phyloP scores from a whole-genome alignment of 92 coral and sea anemone species.

The Porites lobata region DNA sequence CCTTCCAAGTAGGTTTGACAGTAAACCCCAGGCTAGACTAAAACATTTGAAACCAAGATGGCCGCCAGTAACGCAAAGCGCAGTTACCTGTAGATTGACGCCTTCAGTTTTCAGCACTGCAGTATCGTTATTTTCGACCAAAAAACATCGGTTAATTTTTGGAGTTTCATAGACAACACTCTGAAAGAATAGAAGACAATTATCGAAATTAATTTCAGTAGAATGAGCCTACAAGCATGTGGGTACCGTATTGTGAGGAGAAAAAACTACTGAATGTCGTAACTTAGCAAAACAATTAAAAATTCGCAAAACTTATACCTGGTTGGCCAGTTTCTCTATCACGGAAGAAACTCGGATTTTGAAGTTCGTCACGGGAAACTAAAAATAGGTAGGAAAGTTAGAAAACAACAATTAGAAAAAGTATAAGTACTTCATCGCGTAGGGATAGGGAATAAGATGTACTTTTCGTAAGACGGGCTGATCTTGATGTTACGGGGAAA shows the following conservation, averaged over 20 bases:
- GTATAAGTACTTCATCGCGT: too few species aligned
- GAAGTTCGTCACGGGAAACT: constrained; percentile 91
- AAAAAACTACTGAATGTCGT: too few species aligned
- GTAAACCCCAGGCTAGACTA: too few species aligned
- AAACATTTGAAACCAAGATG: too few species aligned
- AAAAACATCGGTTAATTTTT: constrained; percentile 88
- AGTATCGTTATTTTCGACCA: constrained; percentile 78
- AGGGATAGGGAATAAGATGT: too few species aligned
- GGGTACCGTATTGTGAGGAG: too few species aligned
- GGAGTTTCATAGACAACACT: constrained; percentile 92
- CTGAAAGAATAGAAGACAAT: constrained; percentile 32
- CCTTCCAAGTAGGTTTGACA: too few species aligned
- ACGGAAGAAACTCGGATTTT: constrained; percentile 84
- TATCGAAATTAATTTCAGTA: neutral
- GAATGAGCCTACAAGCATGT: too few species aligned
- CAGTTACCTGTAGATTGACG: constrained; percentile 85
- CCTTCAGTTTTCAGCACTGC: constrained; percentile 93
- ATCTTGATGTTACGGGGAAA: too few species aligned
- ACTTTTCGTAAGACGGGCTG: too few species aligned
- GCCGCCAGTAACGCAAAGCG: too few species aligned
- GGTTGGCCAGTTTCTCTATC: constrained; percentile 85
- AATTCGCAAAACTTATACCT: constrained; percentile 58
- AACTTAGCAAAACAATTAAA: too few species aligned
- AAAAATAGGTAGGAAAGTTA: neutral
- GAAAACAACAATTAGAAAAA: neutral